Evolutionary conservation across 2,888 invertebrate genomes (phyloP), one percentile per base, ranked within the genome.

Genomic region (Epinotia ramella): DNA sequence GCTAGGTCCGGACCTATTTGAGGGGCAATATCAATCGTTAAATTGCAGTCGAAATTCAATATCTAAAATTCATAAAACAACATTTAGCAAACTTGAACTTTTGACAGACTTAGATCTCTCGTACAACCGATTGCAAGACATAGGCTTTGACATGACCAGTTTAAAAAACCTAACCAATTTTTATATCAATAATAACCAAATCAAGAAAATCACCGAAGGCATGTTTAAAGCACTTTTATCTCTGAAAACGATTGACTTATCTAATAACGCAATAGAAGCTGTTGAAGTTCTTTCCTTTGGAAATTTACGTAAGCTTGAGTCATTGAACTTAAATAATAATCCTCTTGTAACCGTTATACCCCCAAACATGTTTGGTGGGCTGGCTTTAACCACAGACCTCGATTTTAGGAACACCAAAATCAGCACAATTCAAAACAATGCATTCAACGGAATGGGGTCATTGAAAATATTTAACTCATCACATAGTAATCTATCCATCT

Each of bases 31-130:
- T 16, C 2, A 33, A 33, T 63, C 20, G 16, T 67, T 76, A 24
- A 76, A 76, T 44, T 60, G 72, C 0, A 76, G 76, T 49, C 44
- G 62, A 28, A 76, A 76, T 76, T 62, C 33, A 9, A 67, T 76
- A 46, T 63, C 18, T 46, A 72, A 72, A 67, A 67, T 76, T 66
- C 44, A 76, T 44, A 72, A 67, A 11, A 76, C 44, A 0, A 63
- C 76, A 20, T 76, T 76, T 33, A 72, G 16, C 12, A 63, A 75
- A 24, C 71, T 76, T n/a, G 53, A 62, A 18, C 44, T 62, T 62
- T 18, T 76, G 4, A 49, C 16, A 6, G 62, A 53, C 40, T 33
- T 76, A 16, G 76, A 76, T 67, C 67, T 76, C 0, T 76, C 76
- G 16, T 56, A 72, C 44, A 76, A 76, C 33, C 66, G 57, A 20